Percentiles rank a stretch among this genome's conserved stretches.
These are phyloP conservation scores for Metridium senile DNA, from an alignment of 92 coral and sea anemone genomes.

Conservation along the genomic window DNA sequence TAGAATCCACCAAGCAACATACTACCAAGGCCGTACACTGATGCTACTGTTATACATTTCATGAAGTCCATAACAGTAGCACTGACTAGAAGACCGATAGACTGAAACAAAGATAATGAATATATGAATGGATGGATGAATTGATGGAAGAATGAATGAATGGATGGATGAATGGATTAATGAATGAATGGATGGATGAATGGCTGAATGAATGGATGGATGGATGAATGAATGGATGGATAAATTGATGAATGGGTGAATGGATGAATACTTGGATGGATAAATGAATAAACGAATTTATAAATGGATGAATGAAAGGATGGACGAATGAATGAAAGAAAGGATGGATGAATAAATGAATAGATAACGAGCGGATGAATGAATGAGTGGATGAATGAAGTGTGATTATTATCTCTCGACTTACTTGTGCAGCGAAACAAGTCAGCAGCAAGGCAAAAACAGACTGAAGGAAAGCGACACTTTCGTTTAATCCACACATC, in stretches of 20 bases:
- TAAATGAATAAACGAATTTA: not conserved
- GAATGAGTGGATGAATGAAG: not conserved
- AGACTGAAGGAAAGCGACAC: constrained; percentile 75
- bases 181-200: not conserved
- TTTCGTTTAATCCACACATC: constrained; percentile 84
- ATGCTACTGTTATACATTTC: constrained; percentile 77
- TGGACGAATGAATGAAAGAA: not conserved
- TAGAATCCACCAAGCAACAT: constrained; percentile 95
- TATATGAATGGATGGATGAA: not conserved
- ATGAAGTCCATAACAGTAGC: constrained; percentile 85
- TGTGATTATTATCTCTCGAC: no score
- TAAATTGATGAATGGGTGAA: not conserved
- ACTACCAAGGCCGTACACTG: constrained; percentile 60
- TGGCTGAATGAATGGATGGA: not conserved
- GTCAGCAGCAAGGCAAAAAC: constrained; percentile 53
- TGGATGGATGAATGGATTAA: not conserved
- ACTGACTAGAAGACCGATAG: constrained; percentile 85
- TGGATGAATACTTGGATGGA: not conserved
- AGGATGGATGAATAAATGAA: not conserved
- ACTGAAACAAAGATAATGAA: constrained; percentile 50
- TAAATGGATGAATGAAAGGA: not conserved
- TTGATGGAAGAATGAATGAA: not conserved
- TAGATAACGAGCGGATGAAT: not conserved
- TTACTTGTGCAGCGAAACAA: constrained; percentile 77
- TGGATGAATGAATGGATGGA: not conserved